Evolutionary conservation across 1,140 invertebrate species (phyloP).

Genomic region (Bombus balteatus): DNA sequence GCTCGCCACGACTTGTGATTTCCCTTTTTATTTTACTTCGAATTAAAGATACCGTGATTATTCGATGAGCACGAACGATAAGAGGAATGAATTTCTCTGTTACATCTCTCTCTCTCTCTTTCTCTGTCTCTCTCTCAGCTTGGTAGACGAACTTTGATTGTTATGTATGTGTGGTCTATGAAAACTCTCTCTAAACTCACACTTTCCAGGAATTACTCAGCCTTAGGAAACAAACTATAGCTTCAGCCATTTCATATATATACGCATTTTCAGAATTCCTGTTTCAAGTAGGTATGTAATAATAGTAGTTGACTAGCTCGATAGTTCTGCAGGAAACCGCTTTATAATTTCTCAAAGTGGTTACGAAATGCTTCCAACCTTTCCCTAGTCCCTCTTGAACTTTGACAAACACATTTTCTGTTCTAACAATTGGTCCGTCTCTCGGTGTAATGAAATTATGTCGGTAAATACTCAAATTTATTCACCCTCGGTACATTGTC

Average conservation of each 20-base stretch:
- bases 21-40: neutral
- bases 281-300: neutral
- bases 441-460: neutral
- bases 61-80: too few species aligned
- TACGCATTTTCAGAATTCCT: too few species aligned
- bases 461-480: neutral
- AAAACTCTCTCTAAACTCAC: slow-evolving; percentile 27
- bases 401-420: neutral
- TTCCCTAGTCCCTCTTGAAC: neutral
- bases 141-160: slow-evolving; percentile 4
- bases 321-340: neutral
- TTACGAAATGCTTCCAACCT: neutral
- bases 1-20: neutral
- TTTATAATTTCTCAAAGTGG: neutral
- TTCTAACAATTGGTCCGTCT: neutral
- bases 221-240: neutral
- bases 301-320: neutral
- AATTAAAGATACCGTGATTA: neutral
- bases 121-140: neutral
- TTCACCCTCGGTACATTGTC: neutral
- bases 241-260: neutral
- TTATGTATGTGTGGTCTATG: neutral
- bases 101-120: too few species aligned
- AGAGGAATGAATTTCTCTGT: too few species aligned
- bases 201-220: neutral